Percentiles rank a stretch among this genome's conserved stretches.
Evolutionary conservation across 2,888 invertebrate genomes (phyloP).

Genomic region (Drosophila paranaensis): DNA sequence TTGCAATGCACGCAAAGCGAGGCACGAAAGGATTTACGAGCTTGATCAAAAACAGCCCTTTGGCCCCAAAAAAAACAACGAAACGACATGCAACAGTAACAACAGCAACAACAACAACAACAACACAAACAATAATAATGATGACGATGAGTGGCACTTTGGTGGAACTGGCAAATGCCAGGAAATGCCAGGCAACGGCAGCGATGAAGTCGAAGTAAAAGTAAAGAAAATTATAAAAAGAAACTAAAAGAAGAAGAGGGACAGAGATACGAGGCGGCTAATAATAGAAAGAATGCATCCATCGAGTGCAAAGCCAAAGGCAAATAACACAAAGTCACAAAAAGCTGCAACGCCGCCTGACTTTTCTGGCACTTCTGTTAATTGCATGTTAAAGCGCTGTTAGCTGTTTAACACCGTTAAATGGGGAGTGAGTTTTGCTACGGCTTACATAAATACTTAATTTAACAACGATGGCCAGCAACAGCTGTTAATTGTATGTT

Average conservation of each 20-base stretch:
- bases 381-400: background rate
- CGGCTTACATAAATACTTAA: too few species aligned
- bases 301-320: conserved; percentile 19
- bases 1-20: conserved; percentile 52
- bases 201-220: conserved; percentile 49
- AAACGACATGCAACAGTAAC: conserved; percentile 39
- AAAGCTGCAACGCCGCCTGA: conserved; percentile 46
- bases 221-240: conserved; percentile 63
- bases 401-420: background rate
- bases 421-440: background rate
- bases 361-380: background rate
- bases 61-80: conserved; percentile 44
- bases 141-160: conserved; percentile 62
- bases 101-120: conserved; percentile 3
- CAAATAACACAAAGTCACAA: conserved; percentile 24
- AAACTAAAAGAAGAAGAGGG: conserved; percentile 30
- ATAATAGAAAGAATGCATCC: conserved; percentile 59
- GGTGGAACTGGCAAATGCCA: conserved; percentile 46
- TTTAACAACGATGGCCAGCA: background rate
- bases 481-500: too few species aligned
- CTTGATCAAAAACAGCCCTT: conserved; percentile 71
- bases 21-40: conserved; percentile 77
- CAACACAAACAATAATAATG: conserved; percentile 41
- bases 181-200: conserved; percentile 39
- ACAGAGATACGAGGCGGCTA: conserved; percentile 55